Evolutionary conservation across 2,888 invertebrate species (phyloP), one percentile per base, ranked within the genome.

Genomic region (Cetonia aurata): DNA sequence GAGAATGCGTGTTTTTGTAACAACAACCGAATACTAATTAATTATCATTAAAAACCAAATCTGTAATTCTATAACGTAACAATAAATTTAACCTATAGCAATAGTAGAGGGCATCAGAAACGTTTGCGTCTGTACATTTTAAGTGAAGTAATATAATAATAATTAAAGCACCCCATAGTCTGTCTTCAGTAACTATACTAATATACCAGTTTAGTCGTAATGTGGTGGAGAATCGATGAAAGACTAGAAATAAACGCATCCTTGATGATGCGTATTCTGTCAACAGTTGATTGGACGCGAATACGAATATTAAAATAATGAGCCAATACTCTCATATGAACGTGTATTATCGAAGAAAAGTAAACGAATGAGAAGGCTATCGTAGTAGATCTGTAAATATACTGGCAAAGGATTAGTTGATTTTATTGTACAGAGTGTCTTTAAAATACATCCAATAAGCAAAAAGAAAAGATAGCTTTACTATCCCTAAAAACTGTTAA

Each of bases 1-100:
- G 67, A 31, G 56, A 52, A 69, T 59, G 69, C 42, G 59, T 60
- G 60, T 60, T 69, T 60, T 60, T 37, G 53, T 67, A 67, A n/a
- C 52, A n/a, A 25, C 25, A 25, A 25, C 25, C 25, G 25, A 25
- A 25, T 25, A 25, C n/a, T n/a, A n/a, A n/a, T n/a, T n/a, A n/a
- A n/a, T n/a, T n/a, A n/a, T 25, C 4, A 25, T 25, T 25, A 25
- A 4, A 25, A 25, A 25, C 25, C 25, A 25, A 25, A 25, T 3
- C 25, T 25, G 25, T 25, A 25, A 25, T 25, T 25, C 25, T 25
- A 25, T 25, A 25, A 25, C 4, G 25, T 1, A 25, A 25, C 4
- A 25, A 25, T 4, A 25, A 25, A 25, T 25, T 25, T 25, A 25
- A 25, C 25, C 4, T 25, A 25, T 25, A 25, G 25, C 25, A 25